A percentile compares a stretch with the other conserved stretches of the same genome.
Conservation (phyloP, 2,113 vertebrate genomes). For the Thalassoma bifasciatum region DNA sequence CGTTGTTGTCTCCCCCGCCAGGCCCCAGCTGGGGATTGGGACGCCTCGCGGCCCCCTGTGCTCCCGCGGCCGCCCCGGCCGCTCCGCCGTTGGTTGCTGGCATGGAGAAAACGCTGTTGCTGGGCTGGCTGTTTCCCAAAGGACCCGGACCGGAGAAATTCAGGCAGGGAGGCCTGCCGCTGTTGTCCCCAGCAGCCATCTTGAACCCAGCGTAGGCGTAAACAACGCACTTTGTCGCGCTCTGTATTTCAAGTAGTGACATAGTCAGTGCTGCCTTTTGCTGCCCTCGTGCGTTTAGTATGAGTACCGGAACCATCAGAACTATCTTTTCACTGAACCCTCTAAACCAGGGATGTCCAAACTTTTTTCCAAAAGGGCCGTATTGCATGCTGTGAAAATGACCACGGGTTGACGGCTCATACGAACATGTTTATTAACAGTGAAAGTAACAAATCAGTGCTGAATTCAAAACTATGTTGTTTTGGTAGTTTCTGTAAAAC, state of each 20-base stretch:
- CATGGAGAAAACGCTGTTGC: slow-evolving; percentile 82
- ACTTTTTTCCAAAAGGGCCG: too few species aligned
- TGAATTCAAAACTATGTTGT: too few species aligned
- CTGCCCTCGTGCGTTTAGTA: slow-evolving; percentile 17
- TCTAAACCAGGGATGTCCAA: too few species aligned
- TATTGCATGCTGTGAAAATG: too few species aligned
- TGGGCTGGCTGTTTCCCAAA: slow-evolving; percentile 83
- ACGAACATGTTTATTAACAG: too few species aligned
- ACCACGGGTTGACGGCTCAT: too few species aligned
- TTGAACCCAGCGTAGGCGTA: slow-evolving; percentile 82
- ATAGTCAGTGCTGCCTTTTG: not conserved
- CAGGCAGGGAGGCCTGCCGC: slow-evolving; percentile 84
- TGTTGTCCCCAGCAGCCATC: slow-evolving; percentile 92
- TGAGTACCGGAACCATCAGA: not conserved
- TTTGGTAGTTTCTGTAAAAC: too few species aligned
- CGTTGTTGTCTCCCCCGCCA: slow-evolving; percentile 79
- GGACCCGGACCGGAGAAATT: slow-evolving; percentile 81
- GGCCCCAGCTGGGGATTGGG: slow-evolving; percentile 85
- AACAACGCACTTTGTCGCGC: slow-evolving; percentile 71
- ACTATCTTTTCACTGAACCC: too few species aligned
- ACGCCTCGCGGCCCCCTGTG: slow-evolving; percentile 74
- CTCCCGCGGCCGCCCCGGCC: slow-evolving; percentile 63
- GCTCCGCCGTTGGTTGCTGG: slow-evolving; percentile 81
- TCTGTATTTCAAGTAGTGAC: slow-evolving; percentile 23
- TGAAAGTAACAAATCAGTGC: too few species aligned